Base-by-base conservation (phyloP, 2,113 vertebrate genomes). In the Calidris pugnax region DNA sequence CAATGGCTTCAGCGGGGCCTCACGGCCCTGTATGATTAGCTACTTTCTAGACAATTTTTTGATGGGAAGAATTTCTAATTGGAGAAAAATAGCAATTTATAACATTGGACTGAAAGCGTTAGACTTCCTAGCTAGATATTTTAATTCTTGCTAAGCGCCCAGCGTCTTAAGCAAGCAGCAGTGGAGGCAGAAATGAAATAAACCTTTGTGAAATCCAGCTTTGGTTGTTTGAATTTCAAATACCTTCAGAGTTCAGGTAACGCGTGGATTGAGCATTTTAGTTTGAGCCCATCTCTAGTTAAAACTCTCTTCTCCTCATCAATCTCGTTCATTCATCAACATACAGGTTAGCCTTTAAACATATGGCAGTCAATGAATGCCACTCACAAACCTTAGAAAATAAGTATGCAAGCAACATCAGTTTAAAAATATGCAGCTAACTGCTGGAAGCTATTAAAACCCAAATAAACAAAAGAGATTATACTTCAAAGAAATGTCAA, bases 401-500 rank as follows among this genome's bases (percentile, higher is more conserved):
- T 96, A 94, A 96, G 96, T 97, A 98, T 97, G 97, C 90, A 98
- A 98, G 97, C 97, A 98, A 97, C 98, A 98, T 98, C 98, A 98
- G 96, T 98, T 98, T 98, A 97, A 98, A 98, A 98, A 98, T 98
- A 98, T 98, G 98, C 97, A 98, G 97, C 97, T 98, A 98, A 98
- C 98, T 98, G 98, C 98, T 98, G 98, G 98, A 98, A 98, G 98
- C 98, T 98, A 98, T 98, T 98, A 98, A 98, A 98, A 98, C 88
- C 97, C 97, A 98, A 98, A 98, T 98, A 98, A 98, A 98, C 98
- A 98, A 98, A 98, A 98, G 98, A 98, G 98, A 98, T 98, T 98
- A 96, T 98, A 98, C 98, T 99, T 99, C 98, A 98, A 98, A 98
- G 98, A 98, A 98, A 98, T 98, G 98, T 98, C 98, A 98, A 98